Evolutionary conservation across 2,888 invertebrate genomes (phyloP).

Genomic region (Rhagonycha lutea): DNA sequence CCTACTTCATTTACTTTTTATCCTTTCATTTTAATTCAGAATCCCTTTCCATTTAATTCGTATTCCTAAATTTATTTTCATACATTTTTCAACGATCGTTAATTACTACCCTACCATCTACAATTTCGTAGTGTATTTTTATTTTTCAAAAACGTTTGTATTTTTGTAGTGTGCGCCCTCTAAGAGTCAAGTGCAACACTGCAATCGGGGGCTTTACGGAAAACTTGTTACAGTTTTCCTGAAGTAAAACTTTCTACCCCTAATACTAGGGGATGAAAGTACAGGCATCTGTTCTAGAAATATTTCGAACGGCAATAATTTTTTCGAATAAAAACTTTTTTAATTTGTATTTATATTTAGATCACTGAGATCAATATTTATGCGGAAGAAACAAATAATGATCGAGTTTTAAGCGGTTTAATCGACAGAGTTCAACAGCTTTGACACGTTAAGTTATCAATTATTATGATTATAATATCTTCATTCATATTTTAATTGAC

Average conservation of each 20-base stretch:
- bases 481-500: background rate
- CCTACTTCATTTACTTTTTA: background rate
- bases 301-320: background rate
- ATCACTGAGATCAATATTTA: background rate
- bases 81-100: background rate
- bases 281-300: background rate
- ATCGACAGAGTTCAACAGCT: background rate
- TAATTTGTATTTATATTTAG: background rate
- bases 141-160: background rate
- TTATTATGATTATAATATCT: background rate
- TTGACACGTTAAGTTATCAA: background rate
- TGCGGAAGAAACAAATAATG: background rate
- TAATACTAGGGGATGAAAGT: background rate
- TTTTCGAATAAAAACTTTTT: background rate
- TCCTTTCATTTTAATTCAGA: background rate
- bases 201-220: background rate
- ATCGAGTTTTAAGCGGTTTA: background rate
- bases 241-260: background rate
- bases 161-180: background rate
- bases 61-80: background rate
- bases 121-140: background rate
- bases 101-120: background rate
- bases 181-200: background rate
- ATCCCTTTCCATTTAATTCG: background rate
- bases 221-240: background rate